These are phyloP conservation scores for Silvanus unidentatus DNA, from an alignment of 2,888 invertebrate genomes.

Conservation along the genomic window DNA sequence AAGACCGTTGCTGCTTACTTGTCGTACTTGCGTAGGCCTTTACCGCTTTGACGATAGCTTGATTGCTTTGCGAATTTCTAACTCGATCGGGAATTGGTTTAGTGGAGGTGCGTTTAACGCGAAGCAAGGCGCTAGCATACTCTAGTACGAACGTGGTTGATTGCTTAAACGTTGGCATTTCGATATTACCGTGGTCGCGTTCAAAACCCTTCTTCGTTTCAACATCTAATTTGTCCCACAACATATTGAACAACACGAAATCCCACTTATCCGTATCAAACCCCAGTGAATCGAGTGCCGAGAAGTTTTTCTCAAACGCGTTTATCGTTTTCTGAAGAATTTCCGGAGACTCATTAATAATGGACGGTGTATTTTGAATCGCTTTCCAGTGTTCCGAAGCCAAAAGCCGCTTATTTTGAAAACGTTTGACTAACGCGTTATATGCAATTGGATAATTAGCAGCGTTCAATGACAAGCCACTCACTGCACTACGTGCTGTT, in stretches of 20 bases:
- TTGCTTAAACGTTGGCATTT: background rate
- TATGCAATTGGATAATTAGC: constrained; percentile 7
- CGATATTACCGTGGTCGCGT: background rate
- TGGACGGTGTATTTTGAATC: too few relatives aligned
- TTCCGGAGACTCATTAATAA: too few relatives aligned
- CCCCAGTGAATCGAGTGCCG: too few relatives aligned
- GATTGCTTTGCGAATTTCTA: background rate
- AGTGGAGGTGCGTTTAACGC: too few relatives aligned
- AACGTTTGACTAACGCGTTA: constrained; percentile 2
- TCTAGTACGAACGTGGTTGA: background rate
- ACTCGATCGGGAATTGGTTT: too few relatives aligned
- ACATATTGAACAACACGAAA: background rate
- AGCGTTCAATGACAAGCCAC: constrained; percentile 1
- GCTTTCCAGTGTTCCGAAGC: constrained; percentile 3
- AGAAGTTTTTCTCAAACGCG: too few relatives aligned
- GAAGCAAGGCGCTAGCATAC: background rate
- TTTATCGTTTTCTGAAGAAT: too few relatives aligned
- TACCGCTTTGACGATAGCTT: background rate
- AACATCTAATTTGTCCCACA: background rate
- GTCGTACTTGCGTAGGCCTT: background rate
- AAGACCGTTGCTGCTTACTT: too few relatives aligned
- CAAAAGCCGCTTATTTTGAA: constrained; percentile 7
- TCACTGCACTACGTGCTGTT: constrained; percentile 2
- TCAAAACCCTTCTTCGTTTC: background rate
- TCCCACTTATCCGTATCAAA: background rate